phyloP scores from a whole-genome alignment of 2,888 invertebrate species.

The Ceramica pisi region DNA sequence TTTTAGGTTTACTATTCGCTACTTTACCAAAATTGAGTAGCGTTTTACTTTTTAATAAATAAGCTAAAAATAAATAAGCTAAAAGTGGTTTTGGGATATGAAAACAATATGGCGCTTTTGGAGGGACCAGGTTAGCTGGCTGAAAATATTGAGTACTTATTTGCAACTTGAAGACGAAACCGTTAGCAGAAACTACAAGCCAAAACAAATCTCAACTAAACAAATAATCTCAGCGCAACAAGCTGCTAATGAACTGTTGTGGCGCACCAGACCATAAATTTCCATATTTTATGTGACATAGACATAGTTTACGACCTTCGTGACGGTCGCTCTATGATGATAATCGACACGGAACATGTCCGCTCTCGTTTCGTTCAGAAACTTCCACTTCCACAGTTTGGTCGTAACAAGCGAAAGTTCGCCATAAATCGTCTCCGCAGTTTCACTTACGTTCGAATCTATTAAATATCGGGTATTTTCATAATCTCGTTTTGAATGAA shows the following conservation, averaged over 20 bases:
- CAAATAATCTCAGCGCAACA: conserved; percentile 41
- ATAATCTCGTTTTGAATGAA: conserved; percentile 9
- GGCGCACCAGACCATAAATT: conserved; percentile 35
- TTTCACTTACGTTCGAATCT: conserved; percentile 31
- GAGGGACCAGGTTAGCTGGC: background rate
- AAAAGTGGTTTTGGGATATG: background rate
- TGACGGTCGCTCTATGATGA: conserved; percentile 49
- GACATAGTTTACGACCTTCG: conserved; percentile 55
- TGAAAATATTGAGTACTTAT: background rate
- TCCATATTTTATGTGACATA: conserved; percentile 51
- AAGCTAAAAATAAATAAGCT: too few relatives aligned
- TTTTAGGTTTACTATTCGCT: too few relatives aligned
- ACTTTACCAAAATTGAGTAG: too few relatives aligned
- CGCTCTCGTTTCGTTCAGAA: conserved; percentile 55
- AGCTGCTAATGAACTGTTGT: conserved; percentile 59
- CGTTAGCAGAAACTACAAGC: background rate
- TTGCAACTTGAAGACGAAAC: background rate
- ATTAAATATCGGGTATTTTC: conserved; percentile 32
- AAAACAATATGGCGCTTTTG: background rate
- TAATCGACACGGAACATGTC: conserved; percentile 51
- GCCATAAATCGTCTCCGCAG: conserved; percentile 34
- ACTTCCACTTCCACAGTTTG: conserved; percentile 43
- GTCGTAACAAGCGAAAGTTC: conserved; percentile 54
- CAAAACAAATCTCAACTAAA: conserved; percentile 20
- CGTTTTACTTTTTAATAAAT: too few relatives aligned